Conservation (phyloP, 2,113 vertebrate genomes). For the Rafetus swinhoei region DNA sequence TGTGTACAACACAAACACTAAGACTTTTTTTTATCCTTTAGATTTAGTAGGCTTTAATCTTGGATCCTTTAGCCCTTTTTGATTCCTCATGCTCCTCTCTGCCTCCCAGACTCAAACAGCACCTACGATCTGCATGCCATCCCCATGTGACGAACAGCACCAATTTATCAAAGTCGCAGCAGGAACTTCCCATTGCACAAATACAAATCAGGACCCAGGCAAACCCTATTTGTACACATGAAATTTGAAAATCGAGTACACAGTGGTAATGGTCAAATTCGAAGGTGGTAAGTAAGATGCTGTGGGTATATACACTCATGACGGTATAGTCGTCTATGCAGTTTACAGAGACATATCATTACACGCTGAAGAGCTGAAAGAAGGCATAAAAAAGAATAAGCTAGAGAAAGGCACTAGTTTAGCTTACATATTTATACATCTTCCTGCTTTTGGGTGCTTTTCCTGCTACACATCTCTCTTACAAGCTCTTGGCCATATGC, state of each 20-base stretch:
- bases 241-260: neutral
- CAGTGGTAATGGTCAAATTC: neutral
- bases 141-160: neutral
- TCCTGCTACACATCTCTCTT: neutral
- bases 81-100: neutral
- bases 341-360: neutral
- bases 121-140: neutral
- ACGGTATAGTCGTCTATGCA: neutral
- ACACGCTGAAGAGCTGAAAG: neutral
- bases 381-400: neutral
- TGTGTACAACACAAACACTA: neutral
- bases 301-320: neutral
- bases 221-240: neutral
- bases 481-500: neutral
- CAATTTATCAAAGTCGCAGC: neutral
- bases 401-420: neutral
- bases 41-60: neutral
- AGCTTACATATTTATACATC: neutral
- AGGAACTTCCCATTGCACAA: neutral
- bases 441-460: neutral
- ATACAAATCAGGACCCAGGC: neutral
- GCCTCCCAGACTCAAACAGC: neutral
- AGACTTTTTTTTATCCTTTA: neutral
- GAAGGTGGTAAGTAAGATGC: neutral
- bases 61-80: neutral